Percentiles rank a stretch among this genome's conserved stretches.
Conservation (phyloP, 2,888 invertebrate genomes). For the Didymodactylos carnosus region DNA sequence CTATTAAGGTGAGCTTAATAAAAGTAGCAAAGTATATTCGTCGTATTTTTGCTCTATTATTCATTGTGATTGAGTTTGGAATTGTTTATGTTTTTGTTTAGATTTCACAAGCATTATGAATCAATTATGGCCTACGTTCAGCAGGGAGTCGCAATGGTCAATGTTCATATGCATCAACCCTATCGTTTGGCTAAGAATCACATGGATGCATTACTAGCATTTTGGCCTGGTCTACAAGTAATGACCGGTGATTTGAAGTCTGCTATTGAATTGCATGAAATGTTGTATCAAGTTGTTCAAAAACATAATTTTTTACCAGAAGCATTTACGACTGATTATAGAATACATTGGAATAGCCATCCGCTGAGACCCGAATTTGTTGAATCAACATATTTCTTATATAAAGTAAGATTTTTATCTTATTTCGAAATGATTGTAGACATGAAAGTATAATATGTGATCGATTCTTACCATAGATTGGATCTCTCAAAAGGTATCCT, state of each 20-base stretch:
- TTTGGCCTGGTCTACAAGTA: slow-evolving; percentile 92
- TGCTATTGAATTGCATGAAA: slow-evolving; percentile 95
- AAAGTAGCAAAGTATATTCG: slow-evolving; percentile 53
- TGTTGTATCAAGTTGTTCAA: slow-evolving; percentile 93
- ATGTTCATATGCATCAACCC: slow-evolving; percentile 82
- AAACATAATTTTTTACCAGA: slow-evolving; percentile 92
- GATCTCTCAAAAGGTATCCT: too few relatives aligned
- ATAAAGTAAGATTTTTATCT: slow-evolving; percentile 44
- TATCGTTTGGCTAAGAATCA: slow-evolving; percentile 78
- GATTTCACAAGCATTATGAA: slow-evolving; percentile 54
- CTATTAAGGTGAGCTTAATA: slow-evolving; percentile 41
- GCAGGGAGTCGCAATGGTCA: slow-evolving; percentile 34
- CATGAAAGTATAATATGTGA: not conserved
- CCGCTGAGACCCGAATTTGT: slow-evolving; percentile 87
- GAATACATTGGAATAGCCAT: slow-evolving; percentile 95
- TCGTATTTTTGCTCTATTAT: slow-evolving; percentile 1
- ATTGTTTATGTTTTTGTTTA: too few relatives aligned
- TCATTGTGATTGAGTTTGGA: not conserved
- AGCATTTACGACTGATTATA: slow-evolving; percentile 89
- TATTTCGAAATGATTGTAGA: too few relatives aligned
- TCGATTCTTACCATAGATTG: too few relatives aligned
- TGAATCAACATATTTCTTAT: slow-evolving; percentile 89
- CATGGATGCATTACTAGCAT: slow-evolving; percentile 88
- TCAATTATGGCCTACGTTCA: slow-evolving; percentile 92
- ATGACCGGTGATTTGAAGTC: slow-evolving; percentile 67